Conservation (phyloP, 2,888 invertebrate genomes). For the Sicus ferrugineus region DNA sequence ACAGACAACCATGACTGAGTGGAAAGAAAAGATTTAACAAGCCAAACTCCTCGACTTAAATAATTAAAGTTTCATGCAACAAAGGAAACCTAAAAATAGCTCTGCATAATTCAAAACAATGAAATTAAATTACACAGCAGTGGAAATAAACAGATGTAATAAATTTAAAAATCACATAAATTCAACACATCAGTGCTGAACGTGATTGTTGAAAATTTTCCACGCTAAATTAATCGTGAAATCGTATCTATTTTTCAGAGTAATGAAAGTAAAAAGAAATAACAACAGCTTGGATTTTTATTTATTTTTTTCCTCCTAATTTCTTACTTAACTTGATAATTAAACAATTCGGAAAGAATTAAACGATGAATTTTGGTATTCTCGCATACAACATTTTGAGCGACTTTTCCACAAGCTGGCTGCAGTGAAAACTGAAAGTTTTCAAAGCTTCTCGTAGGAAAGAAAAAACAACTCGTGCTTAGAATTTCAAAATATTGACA, state of each 20-base stretch:
- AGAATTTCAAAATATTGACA: not conserved
- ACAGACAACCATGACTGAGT: conserved; percentile 22
- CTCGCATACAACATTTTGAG: too few relatives aligned
- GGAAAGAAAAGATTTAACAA: not conserved
- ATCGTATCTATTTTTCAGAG: not conserved
- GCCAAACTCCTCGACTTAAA: not conserved
- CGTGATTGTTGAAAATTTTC: too few relatives aligned
- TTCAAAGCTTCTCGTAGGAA: not conserved
- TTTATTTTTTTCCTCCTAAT: too few relatives aligned
- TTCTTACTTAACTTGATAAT: too few relatives aligned
- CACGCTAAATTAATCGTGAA: not conserved
- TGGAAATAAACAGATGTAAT: not conserved
- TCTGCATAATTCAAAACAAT: not conserved
- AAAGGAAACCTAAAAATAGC: not conserved
- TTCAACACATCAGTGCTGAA: too few relatives aligned
- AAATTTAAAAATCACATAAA: not conserved
- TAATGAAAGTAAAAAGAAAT: not conserved
- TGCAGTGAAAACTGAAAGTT: not conserved
- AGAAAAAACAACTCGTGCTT: not conserved
- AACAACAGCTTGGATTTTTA: too few relatives aligned
- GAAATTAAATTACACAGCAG: not conserved
- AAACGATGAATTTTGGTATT: too few relatives aligned
- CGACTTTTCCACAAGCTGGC: too few relatives aligned
- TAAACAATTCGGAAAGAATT: too few relatives aligned
- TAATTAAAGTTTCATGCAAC: not conserved